Evolutionary conservation across 2,888 invertebrate species (phyloP), one percentile per base, ranked within the genome.

Genomic region (Mycogona germanica): DNA sequence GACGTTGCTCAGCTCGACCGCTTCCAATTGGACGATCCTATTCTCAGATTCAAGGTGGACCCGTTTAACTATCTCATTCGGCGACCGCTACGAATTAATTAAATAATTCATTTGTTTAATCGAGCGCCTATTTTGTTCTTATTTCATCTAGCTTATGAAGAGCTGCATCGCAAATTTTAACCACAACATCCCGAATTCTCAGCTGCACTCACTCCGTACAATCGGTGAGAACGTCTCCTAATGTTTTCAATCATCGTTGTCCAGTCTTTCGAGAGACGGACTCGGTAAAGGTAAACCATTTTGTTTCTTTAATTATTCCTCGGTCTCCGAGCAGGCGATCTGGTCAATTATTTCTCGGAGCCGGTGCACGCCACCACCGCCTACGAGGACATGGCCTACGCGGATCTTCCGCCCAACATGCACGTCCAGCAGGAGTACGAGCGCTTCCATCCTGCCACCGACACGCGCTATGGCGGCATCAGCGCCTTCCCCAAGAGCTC

Each of bases 401-500:
- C 72, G 55, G 76, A 79, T 65, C 70, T 95, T 49, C 93, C 95
- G 0, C 81, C 82, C 64, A 96, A 96, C 73, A 70, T 96, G 26
- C 83, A 92, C 68, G 75, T 95, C 3, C 83, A 86, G 66, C 73
- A 79, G 56, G 83, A 93, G 45, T 85, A 87, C 68, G 68, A 82
- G 41, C 74, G 91, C 54, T 95, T 89, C 70, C 78, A 89, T 72
- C 87, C 91, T 60, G 82, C 82, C 19, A 80, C 79, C 0, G 85
- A 85, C 64, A 78, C 77, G 0, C 72, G 73, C 68, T 84, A 86
- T 67, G 75, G 76, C 59, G 93, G 93, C 7, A 68, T 80, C 61
- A 81, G 86, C 26, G 93, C 88, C 0, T 95, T 82, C 68, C 89
- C 91, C 1, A 79, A 81, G 64, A 82, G 82, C 64, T 87, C 88